Percentiles rank a stretch among this genome's conserved stretches.
These are phyloP conservation scores for Pyrgus malvae DNA, from an alignment of 2,888 invertebrate species.

Conservation along the genomic window DNA sequence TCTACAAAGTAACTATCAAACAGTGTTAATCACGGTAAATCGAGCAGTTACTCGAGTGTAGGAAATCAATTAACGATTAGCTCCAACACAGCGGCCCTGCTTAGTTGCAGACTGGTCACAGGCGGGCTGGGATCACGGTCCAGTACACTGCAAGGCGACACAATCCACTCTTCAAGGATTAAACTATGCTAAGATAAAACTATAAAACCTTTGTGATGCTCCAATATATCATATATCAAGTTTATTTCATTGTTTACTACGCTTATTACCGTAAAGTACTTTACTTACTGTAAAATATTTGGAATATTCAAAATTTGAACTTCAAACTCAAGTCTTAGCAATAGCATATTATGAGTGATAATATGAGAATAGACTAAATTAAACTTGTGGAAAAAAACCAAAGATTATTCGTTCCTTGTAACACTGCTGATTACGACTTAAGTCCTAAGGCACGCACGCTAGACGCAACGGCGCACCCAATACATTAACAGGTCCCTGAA, in stretches of 20 bases:
- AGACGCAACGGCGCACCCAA: constrained; percentile 51
- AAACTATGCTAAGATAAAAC: constrained; percentile 18
- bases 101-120: constrained; percentile 59
- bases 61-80: constrained; percentile 23
- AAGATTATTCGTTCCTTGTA: no score
- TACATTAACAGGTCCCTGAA: constrained; percentile 65
- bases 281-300: not conserved
- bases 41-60: constrained; percentile 42
- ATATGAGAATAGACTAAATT: no score
- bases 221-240: no score
- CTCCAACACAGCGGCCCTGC: constrained; percentile 24
- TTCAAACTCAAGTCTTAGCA: no score
- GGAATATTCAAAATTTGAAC: no score
- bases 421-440: not conserved
- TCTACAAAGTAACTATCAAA: no score
- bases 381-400: no score
- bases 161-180: constrained; percentile 32
- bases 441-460: constrained; percentile 36
- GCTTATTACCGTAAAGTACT: no score
- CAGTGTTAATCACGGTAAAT: not conserved
- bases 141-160: constrained; percentile 52
- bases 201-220: constrained; percentile 18
- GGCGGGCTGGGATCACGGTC: constrained; percentile 62
- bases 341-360: no score
- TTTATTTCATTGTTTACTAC: no score